These are phyloP conservation scores for Enteromius unitaeniatus DNA, from an alignment of 2,797 vertebrate genomes.

Conservation along the genomic window DNA sequence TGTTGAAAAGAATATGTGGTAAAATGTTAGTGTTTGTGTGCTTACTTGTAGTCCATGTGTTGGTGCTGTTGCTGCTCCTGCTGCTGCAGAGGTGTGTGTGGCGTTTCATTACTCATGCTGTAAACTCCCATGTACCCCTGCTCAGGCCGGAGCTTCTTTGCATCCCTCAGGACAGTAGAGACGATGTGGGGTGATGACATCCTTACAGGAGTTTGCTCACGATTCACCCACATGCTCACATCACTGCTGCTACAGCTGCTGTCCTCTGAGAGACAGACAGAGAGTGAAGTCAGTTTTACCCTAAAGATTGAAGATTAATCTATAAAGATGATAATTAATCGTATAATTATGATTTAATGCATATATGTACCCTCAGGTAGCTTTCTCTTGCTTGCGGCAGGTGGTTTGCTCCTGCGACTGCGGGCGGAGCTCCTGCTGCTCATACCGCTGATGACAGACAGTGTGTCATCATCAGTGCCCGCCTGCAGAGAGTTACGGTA, in stretches of 20 bases:
- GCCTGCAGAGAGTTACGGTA: constrained; percentile 87
- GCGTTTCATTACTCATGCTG: constrained; percentile 83
- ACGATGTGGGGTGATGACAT: constrained; percentile 88
- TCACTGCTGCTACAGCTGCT: constrained; percentile 82
- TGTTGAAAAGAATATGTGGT: neutral
- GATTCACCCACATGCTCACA: constrained; percentile 82
- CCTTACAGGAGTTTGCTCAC: constrained; percentile 87
- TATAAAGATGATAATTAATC: neutral
- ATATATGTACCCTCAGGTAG: constrained; percentile 79
- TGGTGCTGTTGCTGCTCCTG: constrained; percentile 63
- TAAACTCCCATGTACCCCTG: constrained; percentile 87
- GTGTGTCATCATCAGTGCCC: constrained; percentile 87
- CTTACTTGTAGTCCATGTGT: constrained; percentile 89
- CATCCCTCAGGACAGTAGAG: constrained; percentile 87
- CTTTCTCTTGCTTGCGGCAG: constrained; percentile 85
- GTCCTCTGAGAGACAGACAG: constrained; percentile 75
- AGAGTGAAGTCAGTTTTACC: neutral
- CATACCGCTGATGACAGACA: constrained; percentile 89
- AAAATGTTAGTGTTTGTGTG: neutral
- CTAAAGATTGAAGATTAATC: neutral
- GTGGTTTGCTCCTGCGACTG: constrained; percentile 87
- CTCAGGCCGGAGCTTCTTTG: constrained; percentile 86
- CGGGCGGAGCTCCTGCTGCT: constrained; percentile 85
- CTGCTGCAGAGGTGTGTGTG: constrained; percentile 56
- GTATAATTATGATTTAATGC: no score